Percentiles rank a stretch among this genome's conserved stretches.
These are phyloP conservation scores for Phalacrocorax carbo DNA, from an alignment of 2,113 vertebrate genomes.

Conservation along the genomic window DNA sequence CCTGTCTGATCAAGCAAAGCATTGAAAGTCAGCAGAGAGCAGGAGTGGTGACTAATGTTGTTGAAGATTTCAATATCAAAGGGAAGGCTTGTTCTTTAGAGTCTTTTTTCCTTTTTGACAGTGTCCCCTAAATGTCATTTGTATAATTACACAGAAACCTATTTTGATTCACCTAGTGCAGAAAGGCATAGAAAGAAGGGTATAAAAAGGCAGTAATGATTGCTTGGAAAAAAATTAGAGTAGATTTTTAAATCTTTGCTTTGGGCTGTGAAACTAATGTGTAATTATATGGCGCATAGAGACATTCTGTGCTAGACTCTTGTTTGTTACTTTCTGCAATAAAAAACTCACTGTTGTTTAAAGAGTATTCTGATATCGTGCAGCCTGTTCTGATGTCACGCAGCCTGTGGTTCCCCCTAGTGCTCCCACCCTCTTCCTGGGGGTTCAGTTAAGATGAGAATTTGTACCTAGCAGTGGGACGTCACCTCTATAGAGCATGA, in stretches of 20 bases:
- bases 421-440: not conserved
- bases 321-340: not conserved
- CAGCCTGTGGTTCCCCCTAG: not conserved
- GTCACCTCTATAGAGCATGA: not conserved
- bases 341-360: not conserved
- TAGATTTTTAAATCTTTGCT: not conserved
- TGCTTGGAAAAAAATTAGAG: not conserved
- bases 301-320: not conserved
- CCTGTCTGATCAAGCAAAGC: not conserved
- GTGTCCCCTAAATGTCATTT: conserved; percentile 19
- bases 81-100: not conserved
- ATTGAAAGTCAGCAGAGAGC: not conserved
- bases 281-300: not conserved
- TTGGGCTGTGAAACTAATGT: not conserved
- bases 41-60: not conserved
- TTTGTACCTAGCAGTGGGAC: not conserved
- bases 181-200: not conserved
- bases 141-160: not conserved
- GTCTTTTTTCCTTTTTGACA: not conserved
- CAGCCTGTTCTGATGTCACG: not conserved
- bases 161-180: not conserved
- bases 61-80: not conserved
- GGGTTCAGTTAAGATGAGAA: not conserved
- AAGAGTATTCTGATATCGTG: not conserved
- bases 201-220: not conserved